A percentile compares a stretch with the other conserved stretches of the same genome.
Evolutionary conservation across 1,140 invertebrate species (phyloP).

Genomic region (Dufourea novaeangliae): DNA sequence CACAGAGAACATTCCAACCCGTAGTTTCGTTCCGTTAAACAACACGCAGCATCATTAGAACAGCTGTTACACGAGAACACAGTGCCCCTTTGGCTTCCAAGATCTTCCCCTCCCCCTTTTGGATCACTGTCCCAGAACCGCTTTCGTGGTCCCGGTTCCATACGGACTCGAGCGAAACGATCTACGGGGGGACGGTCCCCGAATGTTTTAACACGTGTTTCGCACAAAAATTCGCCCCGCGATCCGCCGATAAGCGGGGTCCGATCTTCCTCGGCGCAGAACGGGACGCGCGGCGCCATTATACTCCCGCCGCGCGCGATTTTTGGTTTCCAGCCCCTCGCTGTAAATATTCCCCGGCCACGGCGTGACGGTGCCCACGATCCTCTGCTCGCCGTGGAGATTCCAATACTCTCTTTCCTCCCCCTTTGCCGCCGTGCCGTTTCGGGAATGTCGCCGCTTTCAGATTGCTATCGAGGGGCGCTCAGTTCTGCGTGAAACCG

Average conservation of each 20-base stretch:
- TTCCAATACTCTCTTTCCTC: constrained; percentile 53
- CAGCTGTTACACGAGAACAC: constrained; percentile 44
- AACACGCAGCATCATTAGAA: constrained; percentile 5
- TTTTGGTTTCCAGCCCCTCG: constrained; percentile 56
- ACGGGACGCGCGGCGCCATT: constrained; percentile 51
- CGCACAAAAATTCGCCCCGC: constrained; percentile 59
- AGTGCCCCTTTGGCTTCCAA: constrained; percentile 1
- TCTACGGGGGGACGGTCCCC: constrained; percentile 44
- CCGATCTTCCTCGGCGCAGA: constrained; percentile 48
- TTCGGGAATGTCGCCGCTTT: constrained; percentile 59
- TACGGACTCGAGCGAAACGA: constrained; percentile 33
- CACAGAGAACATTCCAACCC: no score
- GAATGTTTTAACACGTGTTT: constrained; percentile 70
- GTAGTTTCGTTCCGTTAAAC: background rate
- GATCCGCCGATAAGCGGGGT: constrained; percentile 58
- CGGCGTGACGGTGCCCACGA: background rate
- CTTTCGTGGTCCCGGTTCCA: constrained; percentile 1
- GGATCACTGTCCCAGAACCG: background rate
- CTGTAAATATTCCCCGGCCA: constrained; percentile 59
- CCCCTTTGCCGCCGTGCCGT: constrained; percentile 35
- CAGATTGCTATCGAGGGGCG: constrained; percentile 59
- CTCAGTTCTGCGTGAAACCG: constrained; percentile 29
- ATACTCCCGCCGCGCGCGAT: constrained; percentile 58
- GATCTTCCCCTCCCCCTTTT: background rate
- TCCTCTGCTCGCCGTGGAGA: constrained; percentile 15